Evolutionary conservation across 2,113 vertebrate genomes (phyloP).

Genomic region (Nothoprocta pentlandii): DNA sequence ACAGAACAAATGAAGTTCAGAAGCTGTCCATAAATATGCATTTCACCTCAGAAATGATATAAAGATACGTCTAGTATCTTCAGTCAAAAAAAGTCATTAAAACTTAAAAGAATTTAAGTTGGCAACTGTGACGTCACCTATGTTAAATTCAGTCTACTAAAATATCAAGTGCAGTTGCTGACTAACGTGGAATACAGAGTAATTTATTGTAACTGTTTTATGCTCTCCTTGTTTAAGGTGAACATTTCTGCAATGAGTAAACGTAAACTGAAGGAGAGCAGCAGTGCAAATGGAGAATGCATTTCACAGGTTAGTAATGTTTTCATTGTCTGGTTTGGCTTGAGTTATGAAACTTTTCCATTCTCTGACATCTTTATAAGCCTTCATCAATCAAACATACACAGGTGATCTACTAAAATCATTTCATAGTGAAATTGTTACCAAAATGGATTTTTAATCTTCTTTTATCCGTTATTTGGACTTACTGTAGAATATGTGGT

Average conservation of each 20-base stretch:
- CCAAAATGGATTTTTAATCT: neutral
- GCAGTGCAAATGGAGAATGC: conserved; percentile 75
- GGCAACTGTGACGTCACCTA: neutral
- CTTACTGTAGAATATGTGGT: neutral
- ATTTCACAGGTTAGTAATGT: conserved; percentile 84
- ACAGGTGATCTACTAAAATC: no score
- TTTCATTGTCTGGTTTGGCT: neutral
- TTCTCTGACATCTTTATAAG: fast-evolving
- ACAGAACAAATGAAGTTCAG: neutral
- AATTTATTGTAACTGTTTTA: fast-evolving
- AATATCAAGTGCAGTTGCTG: fast-evolving
- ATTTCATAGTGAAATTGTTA: neutral
- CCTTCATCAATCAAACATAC: neutral
- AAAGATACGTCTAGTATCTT: neutral
- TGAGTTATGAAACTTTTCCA: neutral
- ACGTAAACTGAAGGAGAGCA: conserved; percentile 80
- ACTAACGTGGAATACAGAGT: neutral
- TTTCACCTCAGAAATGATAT: neutral
- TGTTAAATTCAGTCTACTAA: no score
- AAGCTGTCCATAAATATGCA: fast-evolving
- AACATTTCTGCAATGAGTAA: conserved; percentile 78
- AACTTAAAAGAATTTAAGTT: neutral
- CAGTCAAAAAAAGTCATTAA: fast-evolving
- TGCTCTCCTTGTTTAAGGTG: neutral
- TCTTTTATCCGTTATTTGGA: neutral